Base-by-base conservation (phyloP, 1,140 invertebrate species). In the Nephila pilipes region DNA sequence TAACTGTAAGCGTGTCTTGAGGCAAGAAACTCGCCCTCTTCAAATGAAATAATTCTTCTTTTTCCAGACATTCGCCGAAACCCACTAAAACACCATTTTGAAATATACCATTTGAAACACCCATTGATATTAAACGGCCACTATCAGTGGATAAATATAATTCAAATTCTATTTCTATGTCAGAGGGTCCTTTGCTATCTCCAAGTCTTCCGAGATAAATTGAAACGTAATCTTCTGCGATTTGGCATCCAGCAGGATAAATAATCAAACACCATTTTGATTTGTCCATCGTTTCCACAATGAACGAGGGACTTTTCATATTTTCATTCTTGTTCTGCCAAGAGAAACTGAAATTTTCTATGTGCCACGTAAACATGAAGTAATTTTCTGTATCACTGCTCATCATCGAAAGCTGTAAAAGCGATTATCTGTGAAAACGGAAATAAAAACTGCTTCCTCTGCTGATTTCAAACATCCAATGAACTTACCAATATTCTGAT, bases 131-230 rank as follows among this genome's bases (percentile, higher is more conserved):
- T 20, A 10, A 6, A 54, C 4, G 18, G 14, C 10, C 10, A 10
- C n/a, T 18, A 5, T 18, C 16, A 1, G 1, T 5, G 8, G 20
- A n/a, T 18, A 83, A 12, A 54, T 14, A 46, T 10, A 83, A n/a
- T 83, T 83, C 80, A 2, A 54, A 55, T 22, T 32, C 10, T n/a
- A 18, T 12, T 8, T 46, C 22, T 0, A 58, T 58, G 2, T 0
- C 12, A 16, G 16, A 58, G 0, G 10, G 20, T 14, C 0, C 14
- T 4, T 22, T 1, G 4, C 16, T 0, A 1, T 58, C 0, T 0
- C 16, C 57, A 4, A 20, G 16, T 58, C 57, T 58, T 16, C 16
- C 5, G 16, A 58, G 20, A 20, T 3, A 58, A 58, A 25, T 22
- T 6, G 1, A 1, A 22, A 38, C 12, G 3, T 0, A 1, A 54